Evolutionary conservation across 2,888 invertebrate species (phyloP), one percentile per base, ranked within the genome.

Genomic region (Scaeva pyrastri): DNA sequence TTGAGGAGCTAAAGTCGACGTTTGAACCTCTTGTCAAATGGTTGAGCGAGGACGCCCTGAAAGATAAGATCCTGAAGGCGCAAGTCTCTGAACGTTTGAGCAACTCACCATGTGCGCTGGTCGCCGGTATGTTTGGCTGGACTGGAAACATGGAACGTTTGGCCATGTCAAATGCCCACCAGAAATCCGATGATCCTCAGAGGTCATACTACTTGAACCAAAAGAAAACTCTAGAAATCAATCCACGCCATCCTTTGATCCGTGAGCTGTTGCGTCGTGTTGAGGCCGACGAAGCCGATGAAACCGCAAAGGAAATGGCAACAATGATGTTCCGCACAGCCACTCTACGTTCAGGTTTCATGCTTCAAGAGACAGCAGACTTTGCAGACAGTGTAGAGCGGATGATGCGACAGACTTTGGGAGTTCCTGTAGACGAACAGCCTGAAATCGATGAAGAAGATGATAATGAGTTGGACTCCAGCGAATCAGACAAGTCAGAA

Each of bases 61-160:
- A 96, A 91, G 96, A 97, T 83, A 94, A 95, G 91, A 95, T 97
- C 88, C 93, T 95, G 80, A 98, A 97, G 92, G 97, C 97, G 1
- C 94, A 94, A 71, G 94, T 99, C 26, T 98, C 98, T 2, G 97
- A 98, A 89, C 95, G 98, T 77, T 94, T 99, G 78, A 95, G 96
- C 82, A 96, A 96, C 90, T 98, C 99, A 8, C 99, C 99, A 0
- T 98, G 98, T 92, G 99, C 98, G 70, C 94, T 99, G 70, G 98
- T 99, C 62, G 99, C 99, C 88, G 97, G 97, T 82, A 96, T 97
- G 94, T 99, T 98, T 93, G 99, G 99, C 89, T 99, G 99, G 99
- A 98, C 99, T 89, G 99, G 99, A 90, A 99, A 99, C 93, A 99
- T 99, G 99, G 99, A 99, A 94, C 95, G 99, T 66, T 95, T 99